Conservation (phyloP, 2,888 invertebrate genomes). For the Smittia sp. region DNA sequence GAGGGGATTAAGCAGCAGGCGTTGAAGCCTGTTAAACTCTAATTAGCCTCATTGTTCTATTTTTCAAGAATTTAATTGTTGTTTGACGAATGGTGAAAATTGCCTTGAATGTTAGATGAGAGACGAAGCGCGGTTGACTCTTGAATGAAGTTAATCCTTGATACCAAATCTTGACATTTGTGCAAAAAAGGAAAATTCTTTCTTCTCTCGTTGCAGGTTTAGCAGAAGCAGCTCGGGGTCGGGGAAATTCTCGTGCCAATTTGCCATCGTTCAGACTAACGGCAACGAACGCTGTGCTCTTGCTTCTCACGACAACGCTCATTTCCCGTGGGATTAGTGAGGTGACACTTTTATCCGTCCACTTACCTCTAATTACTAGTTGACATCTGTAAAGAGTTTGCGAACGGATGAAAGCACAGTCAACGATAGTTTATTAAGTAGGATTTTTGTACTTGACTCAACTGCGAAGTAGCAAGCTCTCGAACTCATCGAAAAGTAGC, state of each 20-base stretch:
- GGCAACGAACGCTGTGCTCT: background rate
- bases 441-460: conserved; percentile 13
- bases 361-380: conserved; percentile 37
- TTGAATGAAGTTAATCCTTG: background rate
- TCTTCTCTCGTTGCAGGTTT: conserved; percentile 38
- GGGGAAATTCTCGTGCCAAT: conserved; percentile 43
- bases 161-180: background rate
- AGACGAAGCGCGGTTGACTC: no score
- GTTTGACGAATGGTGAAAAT: no score
- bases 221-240: conserved; percentile 44
- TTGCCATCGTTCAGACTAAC: conserved; percentile 32
- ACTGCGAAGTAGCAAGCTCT: background rate
- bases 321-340: conserved; percentile 34
- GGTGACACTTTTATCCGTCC: conserved; percentile 37
- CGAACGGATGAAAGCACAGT: background rate
- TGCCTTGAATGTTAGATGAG: no score
- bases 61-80: no score
- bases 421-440: conserved; percentile 18
- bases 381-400: conserved; percentile 19
- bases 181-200: background rate
- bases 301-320: conserved; percentile 15
- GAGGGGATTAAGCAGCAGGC: no score
- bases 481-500: background rate
- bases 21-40: no score
- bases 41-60: no score